Evolutionary conservation across 2,797 vertebrate species (phyloP), one percentile per base, ranked within the genome.

Genomic region (Phrynocephalus guinanensis): DNA sequence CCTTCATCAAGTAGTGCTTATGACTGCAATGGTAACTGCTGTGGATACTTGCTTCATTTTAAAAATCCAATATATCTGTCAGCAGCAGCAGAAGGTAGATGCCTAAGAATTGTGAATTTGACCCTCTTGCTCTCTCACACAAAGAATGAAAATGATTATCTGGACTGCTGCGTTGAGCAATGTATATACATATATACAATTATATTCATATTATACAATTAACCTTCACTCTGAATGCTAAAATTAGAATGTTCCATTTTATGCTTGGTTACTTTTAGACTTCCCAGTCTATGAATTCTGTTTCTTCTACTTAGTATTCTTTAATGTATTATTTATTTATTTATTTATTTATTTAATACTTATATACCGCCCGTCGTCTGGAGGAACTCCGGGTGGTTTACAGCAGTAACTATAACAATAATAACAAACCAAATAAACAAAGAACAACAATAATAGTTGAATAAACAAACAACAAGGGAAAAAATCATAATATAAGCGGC

Each of bases 21-120:
- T n/a, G 18, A 44, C 48, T 0, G 0, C 82, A 77, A 50, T 1
- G 1, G 71, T 22, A 79, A 79, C 38, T 67, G n/a, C 28, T 86
- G 38, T 83, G 87, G 82, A 88, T 75, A 56, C 82, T 56, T 70
- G 0, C 66, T 83, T 73, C 82, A 1, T 48, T 85, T 60, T 77
- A 92, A 11, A 26, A 16, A 33, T 93, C 85, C 52, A 26, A 73
- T 89, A 90, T 76, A 79, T 16, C 66, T 82, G 48, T 67, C 0
- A 0, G n/a, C 48, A 76, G 70, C 8, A 20, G 52, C 30, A 71
- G 63, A 28, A 5, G 38, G 77, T 0, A 16, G 48, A 7, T 79
- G 26, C 5, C n/a, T 82, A 68, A 79, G 56, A 72, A 72, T 28
- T n/a, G 20, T 33, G n/a, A 38, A 38, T 22, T 33, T 38, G 79